These are phyloP conservation scores for Sapayoa aenigma DNA, from an alignment of 2,113 vertebrate species.

Conservation along the genomic window DNA sequence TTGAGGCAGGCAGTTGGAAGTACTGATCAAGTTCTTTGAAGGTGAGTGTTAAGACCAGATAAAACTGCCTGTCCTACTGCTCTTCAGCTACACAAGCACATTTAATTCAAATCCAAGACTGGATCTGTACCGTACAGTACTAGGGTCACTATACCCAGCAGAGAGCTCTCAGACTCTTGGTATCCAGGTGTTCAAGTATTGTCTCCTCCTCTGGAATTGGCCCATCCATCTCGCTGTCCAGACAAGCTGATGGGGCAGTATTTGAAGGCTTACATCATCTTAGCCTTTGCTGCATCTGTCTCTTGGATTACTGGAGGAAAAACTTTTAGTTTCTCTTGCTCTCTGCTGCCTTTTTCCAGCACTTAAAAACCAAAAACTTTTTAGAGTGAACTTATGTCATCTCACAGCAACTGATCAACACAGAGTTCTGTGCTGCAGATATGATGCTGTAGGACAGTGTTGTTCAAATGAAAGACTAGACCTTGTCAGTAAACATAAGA, in stretches of 20 bases:
- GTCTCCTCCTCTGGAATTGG: neutral
- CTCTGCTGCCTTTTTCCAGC: neutral
- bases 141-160: neutral
- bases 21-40: neutral
- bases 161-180: neutral
- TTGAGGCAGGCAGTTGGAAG: neutral
- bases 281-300: neutral
- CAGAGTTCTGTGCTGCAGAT: neutral
- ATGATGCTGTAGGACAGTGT: neutral
- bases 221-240: fast-evolving
- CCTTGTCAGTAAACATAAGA: neutral
- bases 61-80: neutral
- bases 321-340: neutral
- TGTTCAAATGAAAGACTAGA: neutral
- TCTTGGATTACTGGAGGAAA: neutral
- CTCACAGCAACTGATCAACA: neutral
- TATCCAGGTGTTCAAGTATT: neutral
- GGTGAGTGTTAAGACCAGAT: neutral
- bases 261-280: neutral
- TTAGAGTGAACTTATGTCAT: neutral
- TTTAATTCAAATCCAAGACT: neutral
- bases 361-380: neutral
- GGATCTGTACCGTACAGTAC: fast-evolving
- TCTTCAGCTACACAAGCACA: neutral
- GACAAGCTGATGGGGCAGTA: neutral